A percentile compares a stretch with the other conserved stretches of the same genome.
phyloP scores from a whole-genome alignment of 2,113 vertebrate species.

The Ictalurus furcatus region DNA sequence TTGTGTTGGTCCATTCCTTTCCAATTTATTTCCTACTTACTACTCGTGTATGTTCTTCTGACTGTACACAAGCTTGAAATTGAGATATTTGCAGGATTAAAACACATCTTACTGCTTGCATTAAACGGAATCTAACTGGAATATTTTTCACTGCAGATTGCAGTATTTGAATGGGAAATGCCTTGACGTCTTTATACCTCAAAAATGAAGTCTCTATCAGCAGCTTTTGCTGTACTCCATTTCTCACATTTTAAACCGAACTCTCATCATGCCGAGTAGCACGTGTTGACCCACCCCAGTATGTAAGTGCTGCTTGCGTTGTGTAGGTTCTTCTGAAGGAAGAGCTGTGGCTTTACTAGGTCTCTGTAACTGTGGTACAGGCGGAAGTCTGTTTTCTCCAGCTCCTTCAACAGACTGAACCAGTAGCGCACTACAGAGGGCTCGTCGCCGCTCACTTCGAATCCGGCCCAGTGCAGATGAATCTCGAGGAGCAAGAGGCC shows the following conservation, averaged over 20 bases:
- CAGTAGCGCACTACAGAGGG: constrained; percentile 88
- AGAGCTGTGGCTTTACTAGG: constrained; percentile 80
- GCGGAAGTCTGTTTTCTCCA: constrained; percentile 83
- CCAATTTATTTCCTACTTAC: neutral
- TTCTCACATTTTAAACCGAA: too few relatives aligned
- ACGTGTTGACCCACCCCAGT: constrained; percentile 90
- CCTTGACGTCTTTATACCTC: neutral
- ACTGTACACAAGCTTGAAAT: neutral
- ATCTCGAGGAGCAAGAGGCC: constrained; percentile 90
- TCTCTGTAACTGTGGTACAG: constrained; percentile 87
- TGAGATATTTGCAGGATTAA: neutral
- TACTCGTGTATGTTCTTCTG: neutral
- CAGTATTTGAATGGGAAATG: neutral
- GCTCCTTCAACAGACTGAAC: constrained; percentile 92
- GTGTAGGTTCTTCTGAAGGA: constrained; percentile 84
- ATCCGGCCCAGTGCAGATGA: constrained; percentile 94
- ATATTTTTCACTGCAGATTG: neutral
- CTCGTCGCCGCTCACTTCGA: constrained; percentile 90
- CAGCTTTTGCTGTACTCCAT: neutral
- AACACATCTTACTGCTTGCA: neutral
- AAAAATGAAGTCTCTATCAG: neutral
- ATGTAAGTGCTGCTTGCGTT: constrained; percentile 90
- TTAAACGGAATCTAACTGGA: neutral
- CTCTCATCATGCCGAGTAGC: constrained; percentile 69
- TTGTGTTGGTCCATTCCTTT: neutral